phyloP scores from a whole-genome alignment of 2,113 vertebrate genomes.

The Crocuta crocuta region DNA sequence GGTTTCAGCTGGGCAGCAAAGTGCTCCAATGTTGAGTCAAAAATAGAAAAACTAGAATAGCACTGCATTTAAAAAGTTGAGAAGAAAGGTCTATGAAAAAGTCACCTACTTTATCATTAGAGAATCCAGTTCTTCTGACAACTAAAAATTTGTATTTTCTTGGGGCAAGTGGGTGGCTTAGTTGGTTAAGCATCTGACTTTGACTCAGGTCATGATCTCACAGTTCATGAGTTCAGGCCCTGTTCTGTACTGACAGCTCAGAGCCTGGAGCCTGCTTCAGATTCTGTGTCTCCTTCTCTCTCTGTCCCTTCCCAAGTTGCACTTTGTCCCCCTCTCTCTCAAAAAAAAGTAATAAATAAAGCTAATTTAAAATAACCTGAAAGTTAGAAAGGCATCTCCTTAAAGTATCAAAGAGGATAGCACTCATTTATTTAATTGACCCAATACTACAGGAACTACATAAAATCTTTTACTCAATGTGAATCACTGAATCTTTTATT shows the following conservation, averaged over 20 bases:
- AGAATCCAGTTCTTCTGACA: slow-evolving; percentile 29
- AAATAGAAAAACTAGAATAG: neutral
- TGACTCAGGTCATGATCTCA: too few relatives aligned
- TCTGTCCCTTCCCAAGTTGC: too few relatives aligned
- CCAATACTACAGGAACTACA: neutral
- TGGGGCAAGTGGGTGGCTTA: too few relatives aligned
- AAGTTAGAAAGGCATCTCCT: neutral
- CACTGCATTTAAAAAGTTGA: neutral
- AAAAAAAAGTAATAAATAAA: neutral
- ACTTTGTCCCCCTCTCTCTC: too few relatives aligned
- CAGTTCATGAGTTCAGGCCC: too few relatives aligned
- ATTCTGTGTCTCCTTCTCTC: too few relatives aligned
- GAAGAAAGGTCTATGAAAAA: slow-evolving; percentile 18
- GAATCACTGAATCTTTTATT: slow-evolving; percentile 22
- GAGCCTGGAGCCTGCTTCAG: too few relatives aligned
- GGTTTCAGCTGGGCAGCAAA: neutral
- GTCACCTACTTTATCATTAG: neutral
- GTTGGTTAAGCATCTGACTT: too few relatives aligned
- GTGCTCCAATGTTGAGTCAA: neutral
- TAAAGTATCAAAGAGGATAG: neutral
- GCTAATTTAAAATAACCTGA: slow-evolving; percentile 24
- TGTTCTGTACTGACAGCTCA: too few relatives aligned
- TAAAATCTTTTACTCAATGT: slow-evolving; percentile 24
- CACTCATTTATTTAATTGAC: neutral
- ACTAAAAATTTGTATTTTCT: neutral